Evolutionary conservation across 2,113 vertebrate genomes (phyloP).

Genomic region (Siniperca knerii): DNA sequence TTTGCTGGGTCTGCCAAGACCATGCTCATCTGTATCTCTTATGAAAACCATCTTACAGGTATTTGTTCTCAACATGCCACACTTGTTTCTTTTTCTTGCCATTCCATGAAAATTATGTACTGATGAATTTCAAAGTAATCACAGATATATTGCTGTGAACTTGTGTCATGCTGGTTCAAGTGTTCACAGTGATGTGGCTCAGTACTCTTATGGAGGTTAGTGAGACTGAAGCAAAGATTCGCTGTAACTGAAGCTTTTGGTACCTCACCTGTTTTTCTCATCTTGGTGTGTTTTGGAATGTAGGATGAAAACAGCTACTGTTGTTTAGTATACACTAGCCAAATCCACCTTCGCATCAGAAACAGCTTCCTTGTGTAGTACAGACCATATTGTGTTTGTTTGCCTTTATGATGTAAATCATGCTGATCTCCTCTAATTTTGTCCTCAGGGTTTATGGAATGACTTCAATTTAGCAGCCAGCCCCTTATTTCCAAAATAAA

Average conservation of each 20-base stretch:
- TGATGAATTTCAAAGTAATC: slow-evolving; percentile 18
- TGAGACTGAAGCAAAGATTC: slow-evolving; percentile 9
- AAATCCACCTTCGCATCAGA: slow-evolving; percentile 26
- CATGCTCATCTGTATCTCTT: slow-evolving; percentile 41
- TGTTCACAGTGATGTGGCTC: slow-evolving; percentile 3
- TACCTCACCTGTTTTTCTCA: slow-evolving; percentile 4
- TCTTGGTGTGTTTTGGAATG: background rate
- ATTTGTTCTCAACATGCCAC: slow-evolving; percentile 8
- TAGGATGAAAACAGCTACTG: slow-evolving; percentile 28
- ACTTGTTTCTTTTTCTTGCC: background rate
- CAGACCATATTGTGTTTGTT: slow-evolving; percentile 57
- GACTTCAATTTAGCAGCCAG: slow-evolving; percentile 69
- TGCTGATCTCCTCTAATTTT: slow-evolving; percentile 64
- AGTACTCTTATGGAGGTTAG: background rate
- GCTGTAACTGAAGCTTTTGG: slow-evolving; percentile 3
- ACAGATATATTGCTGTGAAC: slow-evolving; percentile 13
- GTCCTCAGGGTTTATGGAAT: slow-evolving; percentile 58
- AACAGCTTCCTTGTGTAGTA: slow-evolving; percentile 20
- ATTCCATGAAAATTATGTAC: background rate
- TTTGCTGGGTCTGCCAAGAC: slow-evolving; percentile 23
- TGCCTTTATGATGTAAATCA: slow-evolving; percentile 66
- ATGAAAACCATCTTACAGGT: slow-evolving; percentile 29
- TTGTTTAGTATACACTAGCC: slow-evolving; percentile 2
- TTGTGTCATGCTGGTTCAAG: background rate
- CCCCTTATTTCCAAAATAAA: slow-evolving; percentile 76